Percentiles rank a stretch among this genome's conserved stretches.
Conservation (phyloP, 2,888 invertebrate species). For the Aquatica leii region DNA sequence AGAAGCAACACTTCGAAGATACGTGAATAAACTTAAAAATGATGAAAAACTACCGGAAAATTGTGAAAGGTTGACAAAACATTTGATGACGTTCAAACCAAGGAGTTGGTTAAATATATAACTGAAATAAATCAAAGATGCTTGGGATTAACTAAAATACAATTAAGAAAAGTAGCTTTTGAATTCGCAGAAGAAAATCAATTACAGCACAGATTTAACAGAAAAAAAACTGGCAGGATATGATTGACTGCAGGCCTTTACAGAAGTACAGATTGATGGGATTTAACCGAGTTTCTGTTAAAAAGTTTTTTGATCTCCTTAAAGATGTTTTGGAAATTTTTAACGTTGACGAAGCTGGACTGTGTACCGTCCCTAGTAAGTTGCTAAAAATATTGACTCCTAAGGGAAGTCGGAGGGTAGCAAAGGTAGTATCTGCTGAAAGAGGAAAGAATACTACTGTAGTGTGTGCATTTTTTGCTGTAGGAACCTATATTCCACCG, state of each 20-base stretch:
- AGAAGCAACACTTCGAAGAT: slow-evolving; percentile 7
- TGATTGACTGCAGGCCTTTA: neutral
- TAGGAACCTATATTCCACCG: neutral
- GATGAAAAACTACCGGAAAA: slow-evolving; percentile 5
- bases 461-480: neutral
- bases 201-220: neutral
- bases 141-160: slow-evolving; percentile 2
- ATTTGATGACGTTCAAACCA: too few relatives aligned
- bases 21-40: slow-evolving; percentile 11
- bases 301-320: too few relatives aligned
- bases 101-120: slow-evolving; percentile 11
- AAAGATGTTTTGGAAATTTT: too few relatives aligned
- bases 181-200: slow-evolving; percentile 6
- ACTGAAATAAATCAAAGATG: slow-evolving; percentile 9
- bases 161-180: slow-evolving; percentile 1
- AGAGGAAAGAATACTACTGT: neutral
- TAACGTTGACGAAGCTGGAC: neutral
- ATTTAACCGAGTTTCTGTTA: neutral
- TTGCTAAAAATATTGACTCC: neutral
- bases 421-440: neutral
- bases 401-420: neutral
- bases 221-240: neutral
- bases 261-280: neutral
- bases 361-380: too few relatives aligned
- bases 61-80: slow-evolving; percentile 2